Conservation (phyloP, 1,140 invertebrate genomes). For the Luehdorfia chinensis region DNA sequence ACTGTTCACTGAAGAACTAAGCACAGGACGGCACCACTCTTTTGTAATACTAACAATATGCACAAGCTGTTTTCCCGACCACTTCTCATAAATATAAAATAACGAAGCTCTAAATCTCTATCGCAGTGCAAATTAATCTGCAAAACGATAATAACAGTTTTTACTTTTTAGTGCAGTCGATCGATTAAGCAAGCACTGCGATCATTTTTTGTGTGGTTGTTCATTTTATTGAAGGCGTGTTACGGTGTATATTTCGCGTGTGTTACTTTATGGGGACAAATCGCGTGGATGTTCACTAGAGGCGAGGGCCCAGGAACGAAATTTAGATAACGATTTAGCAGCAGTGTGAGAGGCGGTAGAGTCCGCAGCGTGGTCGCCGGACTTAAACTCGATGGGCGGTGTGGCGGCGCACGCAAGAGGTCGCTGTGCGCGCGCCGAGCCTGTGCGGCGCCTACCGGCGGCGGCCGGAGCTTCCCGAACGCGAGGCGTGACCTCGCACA, state of each 20-base stretch:
- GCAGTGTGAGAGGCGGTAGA: slow-evolving; percentile 66
- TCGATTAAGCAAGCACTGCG: slow-evolving; percentile 63
- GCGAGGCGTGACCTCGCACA: slow-evolving; percentile 60
- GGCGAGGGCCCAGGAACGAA: slow-evolving; percentile 58
- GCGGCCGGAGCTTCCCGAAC: slow-evolving; percentile 38
- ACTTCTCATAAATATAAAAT: slow-evolving; percentile 38
- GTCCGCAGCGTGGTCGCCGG: slow-evolving; percentile 65
- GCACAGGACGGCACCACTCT: slow-evolving; percentile 65
- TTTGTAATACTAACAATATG: slow-evolving; percentile 35
- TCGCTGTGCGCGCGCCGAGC: slow-evolving; percentile 55
- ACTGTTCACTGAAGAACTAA: slow-evolving; percentile 70
- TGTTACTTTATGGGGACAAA: slow-evolving; percentile 36
- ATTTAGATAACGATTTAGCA: slow-evolving; percentile 64
- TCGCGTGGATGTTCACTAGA: slow-evolving; percentile 52
- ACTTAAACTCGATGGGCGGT: slow-evolving; percentile 51
- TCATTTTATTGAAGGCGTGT: slow-evolving; percentile 35
- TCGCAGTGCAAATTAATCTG: slow-evolving; percentile 54
- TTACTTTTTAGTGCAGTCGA: slow-evolving; percentile 69
- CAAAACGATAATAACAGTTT: slow-evolving; percentile 64
- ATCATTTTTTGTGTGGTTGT: slow-evolving; percentile 41
- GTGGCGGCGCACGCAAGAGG: slow-evolving; percentile 62
- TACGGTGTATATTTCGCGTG: slow-evolving; percentile 31
- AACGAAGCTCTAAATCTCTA: slow-evolving; percentile 40
- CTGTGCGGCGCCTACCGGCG: slow-evolving; percentile 28
- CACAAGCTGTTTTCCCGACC: slow-evolving; percentile 35